Conservation (phyloP, 2,797 vertebrate genomes). For the Alosa sapidissima region DNA sequence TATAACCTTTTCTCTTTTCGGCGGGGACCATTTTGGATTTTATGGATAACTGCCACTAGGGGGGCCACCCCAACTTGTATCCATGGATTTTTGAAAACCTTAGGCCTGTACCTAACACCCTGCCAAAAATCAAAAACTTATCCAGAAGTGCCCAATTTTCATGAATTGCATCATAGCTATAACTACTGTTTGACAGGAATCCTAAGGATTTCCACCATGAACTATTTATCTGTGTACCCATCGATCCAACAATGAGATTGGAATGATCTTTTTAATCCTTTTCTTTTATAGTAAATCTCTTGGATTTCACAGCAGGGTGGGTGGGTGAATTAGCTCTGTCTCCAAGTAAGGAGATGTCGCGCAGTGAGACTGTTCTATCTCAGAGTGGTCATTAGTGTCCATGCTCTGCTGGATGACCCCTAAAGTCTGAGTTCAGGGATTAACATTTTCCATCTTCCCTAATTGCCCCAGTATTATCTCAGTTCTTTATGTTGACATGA, state of each 20-base stretch:
- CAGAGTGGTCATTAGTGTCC: constrained; percentile 4
- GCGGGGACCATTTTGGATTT: no score
- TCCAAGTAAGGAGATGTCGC: constrained; percentile 18
- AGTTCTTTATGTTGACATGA: neutral
- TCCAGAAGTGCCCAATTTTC: no score
- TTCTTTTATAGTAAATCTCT: neutral
- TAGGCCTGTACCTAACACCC: no score
- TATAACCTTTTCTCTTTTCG: no score
- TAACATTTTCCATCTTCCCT: constrained; percentile 10
- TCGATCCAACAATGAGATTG: neutral
- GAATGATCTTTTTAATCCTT: neutral
- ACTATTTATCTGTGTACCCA: neutral
- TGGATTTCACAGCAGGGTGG: neutral
- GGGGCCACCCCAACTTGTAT: no score
- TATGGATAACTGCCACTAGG: no score
- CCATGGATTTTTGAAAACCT: no score
- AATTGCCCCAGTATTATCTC: neutral
- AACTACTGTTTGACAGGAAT: neutral
- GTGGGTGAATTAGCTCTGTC: neutral
- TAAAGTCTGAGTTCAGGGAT: constrained; percentile 14
- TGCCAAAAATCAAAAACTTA: no score
- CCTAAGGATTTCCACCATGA: neutral
- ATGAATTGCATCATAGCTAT: no score
- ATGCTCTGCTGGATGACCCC: constrained; percentile 20
- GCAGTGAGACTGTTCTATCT: neutral